phyloP scores from a whole-genome alignment of 2,888 invertebrate genomes.

The Pachycephus smyrnensis region DNA sequence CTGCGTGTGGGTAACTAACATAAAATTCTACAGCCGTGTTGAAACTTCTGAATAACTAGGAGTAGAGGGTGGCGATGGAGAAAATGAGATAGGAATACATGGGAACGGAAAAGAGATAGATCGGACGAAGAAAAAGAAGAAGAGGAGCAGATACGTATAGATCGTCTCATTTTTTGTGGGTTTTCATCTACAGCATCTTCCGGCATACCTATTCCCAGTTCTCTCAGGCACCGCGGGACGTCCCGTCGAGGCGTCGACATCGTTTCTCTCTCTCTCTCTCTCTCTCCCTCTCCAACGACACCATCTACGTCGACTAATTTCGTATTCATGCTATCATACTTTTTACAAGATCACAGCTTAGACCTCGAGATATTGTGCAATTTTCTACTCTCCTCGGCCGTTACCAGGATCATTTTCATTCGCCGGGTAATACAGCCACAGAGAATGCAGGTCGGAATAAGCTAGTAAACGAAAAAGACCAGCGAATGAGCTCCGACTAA shows the following conservation, averaged over 20 bases:
- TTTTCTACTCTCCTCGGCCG: constrained; percentile 19
- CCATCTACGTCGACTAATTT: constrained; percentile 12
- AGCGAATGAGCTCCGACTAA: background rate
- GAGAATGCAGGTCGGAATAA: background rate
- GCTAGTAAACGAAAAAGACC: background rate
- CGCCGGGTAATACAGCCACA: background rate
- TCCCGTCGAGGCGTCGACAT: background rate
- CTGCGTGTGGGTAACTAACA: background rate
- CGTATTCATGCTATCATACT: constrained; percentile 24
- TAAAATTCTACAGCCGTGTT: background rate
- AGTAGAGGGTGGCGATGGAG: background rate
- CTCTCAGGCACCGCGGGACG: background rate
- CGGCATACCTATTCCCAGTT: background rate
- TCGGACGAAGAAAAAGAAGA: background rate
- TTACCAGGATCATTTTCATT: background rate
- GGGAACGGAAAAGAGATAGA: background rate
- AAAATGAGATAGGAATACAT: background rate
- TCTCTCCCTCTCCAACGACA: background rate
- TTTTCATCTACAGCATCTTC: background rate
- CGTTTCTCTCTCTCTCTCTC: background rate
- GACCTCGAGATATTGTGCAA: constrained; percentile 12
- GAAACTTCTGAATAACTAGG: background rate
- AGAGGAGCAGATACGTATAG: background rate
- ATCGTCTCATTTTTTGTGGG: background rate
- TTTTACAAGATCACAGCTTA: constrained; percentile 9